These are phyloP conservation scores for Uloborus diversus DNA, from an alignment of 1,140 invertebrate species.

Conservation along the genomic window DNA sequence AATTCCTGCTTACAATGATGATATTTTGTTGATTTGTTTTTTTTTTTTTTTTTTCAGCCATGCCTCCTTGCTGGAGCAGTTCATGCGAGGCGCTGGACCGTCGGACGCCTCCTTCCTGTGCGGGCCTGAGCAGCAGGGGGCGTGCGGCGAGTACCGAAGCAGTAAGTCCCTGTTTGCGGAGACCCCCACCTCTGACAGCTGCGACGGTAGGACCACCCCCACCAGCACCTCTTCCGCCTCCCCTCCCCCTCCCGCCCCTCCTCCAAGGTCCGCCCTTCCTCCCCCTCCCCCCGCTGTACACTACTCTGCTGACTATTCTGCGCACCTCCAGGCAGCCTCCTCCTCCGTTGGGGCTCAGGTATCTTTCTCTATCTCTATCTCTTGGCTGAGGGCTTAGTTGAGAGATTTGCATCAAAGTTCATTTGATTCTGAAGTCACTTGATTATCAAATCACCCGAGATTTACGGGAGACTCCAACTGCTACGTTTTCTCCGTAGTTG, in stretches of 20 bases:
- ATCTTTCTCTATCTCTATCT: slow-evolving; percentile 21
- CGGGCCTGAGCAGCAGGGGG: not conserved
- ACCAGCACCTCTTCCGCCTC: slow-evolving; percentile 38
- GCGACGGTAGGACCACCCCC: slow-evolving; percentile 51
- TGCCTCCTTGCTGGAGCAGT: slow-evolving; percentile 53
- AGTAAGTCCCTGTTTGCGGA: slow-evolving; percentile 45
- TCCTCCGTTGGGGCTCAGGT: slow-evolving; percentile 35
- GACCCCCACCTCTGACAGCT: slow-evolving; percentile 42
- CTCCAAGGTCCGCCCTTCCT: slow-evolving; percentile 9
- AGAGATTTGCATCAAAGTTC: not conserved
- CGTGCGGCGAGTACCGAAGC: slow-evolving; percentile 48
- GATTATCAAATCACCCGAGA: no score
- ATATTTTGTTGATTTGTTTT: no score
- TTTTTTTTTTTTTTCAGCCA: slow-evolving; percentile 37
- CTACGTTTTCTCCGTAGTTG: no score
- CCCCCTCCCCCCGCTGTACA: slow-evolving; percentile 4
- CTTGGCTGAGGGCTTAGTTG: not conserved
- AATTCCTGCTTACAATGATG: no score
- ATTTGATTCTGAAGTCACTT: no score
- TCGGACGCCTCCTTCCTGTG: slow-evolving; percentile 5
- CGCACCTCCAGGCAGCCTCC: slow-evolving; percentile 11
- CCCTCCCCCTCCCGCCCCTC: slow-evolving; percentile 49
- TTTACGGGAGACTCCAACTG: no score
- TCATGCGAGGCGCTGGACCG: slow-evolving; percentile 55
- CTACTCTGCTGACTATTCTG: slow-evolving; percentile 15